phyloP scores from a whole-genome alignment of 2,888 invertebrate genomes.

The Periphyllus acericola region DNA sequence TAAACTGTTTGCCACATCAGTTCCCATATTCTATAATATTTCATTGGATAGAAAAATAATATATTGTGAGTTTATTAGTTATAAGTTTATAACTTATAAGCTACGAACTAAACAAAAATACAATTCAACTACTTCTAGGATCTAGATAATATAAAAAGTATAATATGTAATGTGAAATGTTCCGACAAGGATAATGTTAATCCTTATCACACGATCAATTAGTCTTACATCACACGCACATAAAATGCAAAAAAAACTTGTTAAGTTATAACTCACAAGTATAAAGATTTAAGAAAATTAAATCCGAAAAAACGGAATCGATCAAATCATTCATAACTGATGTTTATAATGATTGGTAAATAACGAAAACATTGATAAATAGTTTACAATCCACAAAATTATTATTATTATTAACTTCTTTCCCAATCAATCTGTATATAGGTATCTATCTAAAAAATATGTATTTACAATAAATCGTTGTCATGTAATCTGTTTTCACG shows the following conservation, averaged over 20 bases:
- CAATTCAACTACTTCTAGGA: background rate
- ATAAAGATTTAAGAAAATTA: background rate
- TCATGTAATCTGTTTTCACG: constrained; percentile 4
- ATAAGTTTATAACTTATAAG: too few relatives aligned
- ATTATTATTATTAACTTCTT: background rate
- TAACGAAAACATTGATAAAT: background rate
- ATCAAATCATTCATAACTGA: background rate
- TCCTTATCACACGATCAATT: background rate
- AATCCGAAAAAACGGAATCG: background rate
- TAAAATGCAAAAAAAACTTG: too few relatives aligned
- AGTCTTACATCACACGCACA: too few relatives aligned
- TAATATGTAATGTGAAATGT: background rate
- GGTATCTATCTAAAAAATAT: background rate
- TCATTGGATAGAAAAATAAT: too few relatives aligned
- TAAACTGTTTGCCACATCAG: background rate
- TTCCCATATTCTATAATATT: background rate
- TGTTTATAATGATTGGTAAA: background rate
- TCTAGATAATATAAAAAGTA: background rate
- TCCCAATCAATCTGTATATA: background rate
- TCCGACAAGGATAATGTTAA: background rate
- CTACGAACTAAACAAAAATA: background rate
- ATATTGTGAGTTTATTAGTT: too few relatives aligned
- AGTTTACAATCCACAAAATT: background rate
- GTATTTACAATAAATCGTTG: background rate
- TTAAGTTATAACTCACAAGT: too few relatives aligned